Base-by-base conservation (phyloP, 1,140 invertebrate species). In the Glossosoma conforme region DNA sequence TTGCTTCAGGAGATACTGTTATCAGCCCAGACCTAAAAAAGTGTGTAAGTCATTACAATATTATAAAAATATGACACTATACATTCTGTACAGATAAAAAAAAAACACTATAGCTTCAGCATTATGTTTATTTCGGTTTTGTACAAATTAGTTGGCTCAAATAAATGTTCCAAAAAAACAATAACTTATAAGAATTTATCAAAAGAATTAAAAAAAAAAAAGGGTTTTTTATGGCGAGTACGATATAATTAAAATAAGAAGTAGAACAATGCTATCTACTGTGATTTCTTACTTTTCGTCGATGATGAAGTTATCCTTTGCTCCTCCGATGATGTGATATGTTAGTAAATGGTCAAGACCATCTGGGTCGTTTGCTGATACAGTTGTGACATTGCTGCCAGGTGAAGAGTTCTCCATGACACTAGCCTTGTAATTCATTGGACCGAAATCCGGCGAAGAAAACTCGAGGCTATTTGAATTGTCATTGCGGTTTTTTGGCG, bases 261-360 rank as follows among this genome's bases (percentile, higher is more conserved):
- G 28, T 3, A 18, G 11, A 9, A 3, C 6, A 8, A 30, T n/a
- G 25, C n/a, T 30, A 15, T 33, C 20, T 33, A 4, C 5, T 4
- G 20, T 14, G 17, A 32, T 11, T 17, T 63, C 72, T 72, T 67
- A 85, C 83, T 75, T 78, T 50, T 83, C 73, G 65, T 89, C 77
- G 14, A 91, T 84, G 9, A 82, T 74, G 65, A 92, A 92, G 60
- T 89, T 89, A 52, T 91, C 89, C 53, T 82, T 85, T 8, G 84
- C 80, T 5, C 87, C 89, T 32, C 75, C 77, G 4, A 81, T 78
- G 37, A 91, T 86, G 49, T 81, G 79, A 63, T 91, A 91, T 1
- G 78, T 78, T 0, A 90, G 60, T 15, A 83, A 63, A 56, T 78
- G 77, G 61, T 89, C 84, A 4, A 84, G 70, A 0, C 86, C 86